Conservation (phyloP, 2,113 vertebrate genomes). For the Pionites leucogaster region DNA sequence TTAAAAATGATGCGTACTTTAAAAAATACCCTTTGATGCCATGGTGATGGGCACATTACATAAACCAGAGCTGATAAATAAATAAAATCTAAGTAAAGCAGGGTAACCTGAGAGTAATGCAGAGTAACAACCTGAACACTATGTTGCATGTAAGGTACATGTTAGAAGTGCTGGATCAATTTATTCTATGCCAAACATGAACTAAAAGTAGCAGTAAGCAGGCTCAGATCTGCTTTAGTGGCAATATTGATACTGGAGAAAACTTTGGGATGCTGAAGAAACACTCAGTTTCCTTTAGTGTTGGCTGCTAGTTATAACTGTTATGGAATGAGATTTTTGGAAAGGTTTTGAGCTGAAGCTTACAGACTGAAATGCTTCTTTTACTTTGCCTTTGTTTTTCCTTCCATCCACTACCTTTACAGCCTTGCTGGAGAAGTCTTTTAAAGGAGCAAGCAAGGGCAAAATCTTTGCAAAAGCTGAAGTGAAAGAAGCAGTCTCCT, state of each 20-base stretch:
- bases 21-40: constrained; percentile 51
- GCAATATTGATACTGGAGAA: neutral
- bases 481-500: neutral
- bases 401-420: fast-evolving
- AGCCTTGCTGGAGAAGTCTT: neutral
- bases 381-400: neutral
- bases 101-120: neutral
- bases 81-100: neutral
- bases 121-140: neutral
- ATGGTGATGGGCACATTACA: constrained; percentile 29
- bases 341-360: neutral
- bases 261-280: neutral
- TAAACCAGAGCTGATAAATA: neutral
- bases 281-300: neutral
- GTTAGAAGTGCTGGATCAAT: neutral
- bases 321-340: neutral
- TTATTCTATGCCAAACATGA: neutral
- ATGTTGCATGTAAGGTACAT: neutral
- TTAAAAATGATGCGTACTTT: constrained; percentile 55
- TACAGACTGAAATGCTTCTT: neutral
- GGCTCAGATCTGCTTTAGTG: neutral
- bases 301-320: neutral
- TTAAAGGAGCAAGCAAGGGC: neutral
- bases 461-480: neutral
- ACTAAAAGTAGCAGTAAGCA: neutral